Conservation (phyloP, 2,113 vertebrate species). For the Acrocephalus arundinaceus region DNA sequence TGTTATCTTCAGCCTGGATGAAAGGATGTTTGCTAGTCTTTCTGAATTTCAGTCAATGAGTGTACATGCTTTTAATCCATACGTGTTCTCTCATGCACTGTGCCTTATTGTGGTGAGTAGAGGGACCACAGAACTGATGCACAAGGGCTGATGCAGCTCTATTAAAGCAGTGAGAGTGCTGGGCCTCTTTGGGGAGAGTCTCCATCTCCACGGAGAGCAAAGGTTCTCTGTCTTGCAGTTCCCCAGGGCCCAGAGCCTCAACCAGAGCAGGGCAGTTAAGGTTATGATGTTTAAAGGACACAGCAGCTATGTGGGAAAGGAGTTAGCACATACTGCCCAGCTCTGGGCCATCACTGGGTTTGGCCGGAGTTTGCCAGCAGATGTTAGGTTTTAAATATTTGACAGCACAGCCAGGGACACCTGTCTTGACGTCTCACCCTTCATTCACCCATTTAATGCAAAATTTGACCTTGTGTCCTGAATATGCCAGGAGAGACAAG, state of each 20-base stretch:
- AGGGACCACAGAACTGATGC: background rate
- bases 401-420: constrained; percentile 52
- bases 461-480: constrained; percentile 37
- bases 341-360: background rate
- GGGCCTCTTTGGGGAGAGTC: background rate
- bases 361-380: constrained; percentile 32
- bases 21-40: constrained; percentile 12
- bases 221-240: background rate
- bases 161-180: background rate
- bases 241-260: background rate
- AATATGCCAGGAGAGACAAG: background rate
- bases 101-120: background rate
- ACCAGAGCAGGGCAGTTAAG: background rate
- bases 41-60: constrained; percentile 13
- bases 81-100: background rate
- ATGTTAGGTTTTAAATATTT: constrained; percentile 55
- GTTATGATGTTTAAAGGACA: background rate
- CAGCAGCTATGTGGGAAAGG: background rate
- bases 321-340: background rate
- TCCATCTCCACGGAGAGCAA: background rate
- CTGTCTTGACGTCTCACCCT: constrained; percentile 40
- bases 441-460: constrained; percentile 53
- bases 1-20: background rate
- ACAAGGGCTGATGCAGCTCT: background rate
- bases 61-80: background rate